Percentiles rank a stretch among this genome's conserved stretches.
Conservation (phyloP, 2,888 invertebrate genomes). For the Cosmia pyralina region DNA sequence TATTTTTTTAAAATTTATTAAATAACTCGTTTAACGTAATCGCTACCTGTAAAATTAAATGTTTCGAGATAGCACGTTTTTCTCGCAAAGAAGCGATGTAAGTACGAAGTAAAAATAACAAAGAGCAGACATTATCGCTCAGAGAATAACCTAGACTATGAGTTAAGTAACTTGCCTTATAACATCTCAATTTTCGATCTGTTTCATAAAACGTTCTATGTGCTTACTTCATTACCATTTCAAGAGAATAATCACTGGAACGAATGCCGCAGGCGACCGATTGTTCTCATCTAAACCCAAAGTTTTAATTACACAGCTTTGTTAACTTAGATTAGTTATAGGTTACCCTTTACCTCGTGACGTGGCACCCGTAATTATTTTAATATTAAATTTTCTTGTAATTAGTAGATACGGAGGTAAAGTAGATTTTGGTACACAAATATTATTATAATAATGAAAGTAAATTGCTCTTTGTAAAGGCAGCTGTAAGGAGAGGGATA, state of each 20-base stretch:
- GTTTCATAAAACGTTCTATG: constrained; percentile 64
- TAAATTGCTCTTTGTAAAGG: neutral
- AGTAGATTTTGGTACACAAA: constrained; percentile 11
- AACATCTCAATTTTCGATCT: constrained; percentile 54
- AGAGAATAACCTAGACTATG: neutral
- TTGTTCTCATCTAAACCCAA: constrained; percentile 68
- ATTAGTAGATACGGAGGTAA: constrained; percentile 27
- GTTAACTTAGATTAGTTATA: constrained; percentile 78
- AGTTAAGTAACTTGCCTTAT: neutral
- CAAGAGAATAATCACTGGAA: constrained; percentile 75
- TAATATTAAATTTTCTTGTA: constrained; percentile 59
- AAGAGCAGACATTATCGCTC: no score
- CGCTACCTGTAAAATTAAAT: no score
- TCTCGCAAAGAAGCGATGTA: no score
- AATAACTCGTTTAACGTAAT: no score
- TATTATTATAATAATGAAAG: constrained; percentile 22
- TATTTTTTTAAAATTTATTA: no score
- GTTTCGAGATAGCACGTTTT: no score
- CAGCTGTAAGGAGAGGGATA: neutral
- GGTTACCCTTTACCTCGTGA: constrained; percentile 67
- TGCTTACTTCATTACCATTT: constrained; percentile 73
- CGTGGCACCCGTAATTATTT: constrained; percentile 53
- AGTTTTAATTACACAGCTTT: constrained; percentile 78
- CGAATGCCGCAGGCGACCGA: constrained; percentile 66
- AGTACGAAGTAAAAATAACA: no score